Conservation (phyloP, 2,113 vertebrate species). For the Nyctibius bracteatus region DNA sequence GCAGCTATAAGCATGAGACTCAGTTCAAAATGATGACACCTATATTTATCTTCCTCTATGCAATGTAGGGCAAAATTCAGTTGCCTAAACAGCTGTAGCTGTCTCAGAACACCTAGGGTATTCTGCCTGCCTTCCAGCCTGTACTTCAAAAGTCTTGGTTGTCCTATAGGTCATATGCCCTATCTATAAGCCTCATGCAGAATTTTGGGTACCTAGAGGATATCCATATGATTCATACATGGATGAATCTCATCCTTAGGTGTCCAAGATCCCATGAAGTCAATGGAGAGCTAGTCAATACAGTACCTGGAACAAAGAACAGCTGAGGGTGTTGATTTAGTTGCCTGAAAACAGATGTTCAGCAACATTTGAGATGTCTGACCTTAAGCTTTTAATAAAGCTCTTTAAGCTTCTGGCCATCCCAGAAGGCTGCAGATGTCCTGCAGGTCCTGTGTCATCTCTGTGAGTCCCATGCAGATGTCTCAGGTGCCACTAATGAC, state of each 20-base stretch:
- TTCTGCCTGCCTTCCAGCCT: neutral
- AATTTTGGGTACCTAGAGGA: neutral
- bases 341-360: too few relatives aligned
- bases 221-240: neutral
- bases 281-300: neutral
- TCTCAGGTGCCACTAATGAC: neutral
- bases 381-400: neutral
- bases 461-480: neutral
- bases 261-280: neutral
- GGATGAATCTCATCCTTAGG: neutral
- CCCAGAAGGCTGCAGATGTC: neutral
- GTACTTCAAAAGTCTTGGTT: neutral
- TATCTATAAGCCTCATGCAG: neutral
- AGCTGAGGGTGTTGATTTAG: neutral
- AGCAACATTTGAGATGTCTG: neutral
- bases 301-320: neutral
- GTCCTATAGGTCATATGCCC: neutral
- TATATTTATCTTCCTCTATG: neutral
- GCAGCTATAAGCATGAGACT: too few relatives aligned
- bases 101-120: neutral
- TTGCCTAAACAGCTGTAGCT: neutral
- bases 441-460: too few relatives aligned
- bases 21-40: neutral
- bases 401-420: neutral
- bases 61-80: neutral